Conservation (phyloP, 2,113 vertebrate species). For the Anoplopoma fimbria region DNA sequence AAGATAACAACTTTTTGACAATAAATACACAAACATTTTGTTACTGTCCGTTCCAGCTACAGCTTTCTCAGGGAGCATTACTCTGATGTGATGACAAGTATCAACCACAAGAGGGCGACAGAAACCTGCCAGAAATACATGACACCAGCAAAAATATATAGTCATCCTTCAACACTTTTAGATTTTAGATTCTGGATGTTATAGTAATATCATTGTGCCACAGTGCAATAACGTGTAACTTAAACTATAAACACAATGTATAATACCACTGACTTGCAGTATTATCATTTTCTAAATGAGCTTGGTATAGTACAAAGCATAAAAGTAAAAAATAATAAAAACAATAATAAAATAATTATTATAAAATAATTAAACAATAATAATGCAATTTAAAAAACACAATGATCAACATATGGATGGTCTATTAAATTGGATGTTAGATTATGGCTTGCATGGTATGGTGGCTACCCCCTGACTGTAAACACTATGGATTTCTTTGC, state of each 20-base stretch:
- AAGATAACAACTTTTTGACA: too few species aligned
- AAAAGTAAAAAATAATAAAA: background rate
- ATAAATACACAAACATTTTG: background rate
- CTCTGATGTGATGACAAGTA: background rate
- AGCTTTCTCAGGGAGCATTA: background rate
- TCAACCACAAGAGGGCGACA: conserved; percentile 42
- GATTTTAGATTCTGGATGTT: background rate
- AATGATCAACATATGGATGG: background rate
- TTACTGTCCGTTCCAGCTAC: background rate
- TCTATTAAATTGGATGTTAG: background rate
- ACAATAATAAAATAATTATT: background rate
- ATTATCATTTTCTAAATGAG: background rate
- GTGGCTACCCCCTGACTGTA: background rate
- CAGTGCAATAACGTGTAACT: background rate
- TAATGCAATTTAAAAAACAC: too few species aligned
- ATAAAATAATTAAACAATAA: background rate
- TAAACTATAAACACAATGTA: background rate
- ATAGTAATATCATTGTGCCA: background rate
- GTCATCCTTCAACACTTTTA: background rate
- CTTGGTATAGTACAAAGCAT: too few species aligned
- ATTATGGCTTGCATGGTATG: background rate
- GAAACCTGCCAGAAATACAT: background rate
- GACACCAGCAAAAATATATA: background rate
- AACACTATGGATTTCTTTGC: background rate
- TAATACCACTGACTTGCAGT: background rate